Evolutionary conservation across 2,888 invertebrate genomes (phyloP).

Genomic region (Trichacis sp.): DNA sequence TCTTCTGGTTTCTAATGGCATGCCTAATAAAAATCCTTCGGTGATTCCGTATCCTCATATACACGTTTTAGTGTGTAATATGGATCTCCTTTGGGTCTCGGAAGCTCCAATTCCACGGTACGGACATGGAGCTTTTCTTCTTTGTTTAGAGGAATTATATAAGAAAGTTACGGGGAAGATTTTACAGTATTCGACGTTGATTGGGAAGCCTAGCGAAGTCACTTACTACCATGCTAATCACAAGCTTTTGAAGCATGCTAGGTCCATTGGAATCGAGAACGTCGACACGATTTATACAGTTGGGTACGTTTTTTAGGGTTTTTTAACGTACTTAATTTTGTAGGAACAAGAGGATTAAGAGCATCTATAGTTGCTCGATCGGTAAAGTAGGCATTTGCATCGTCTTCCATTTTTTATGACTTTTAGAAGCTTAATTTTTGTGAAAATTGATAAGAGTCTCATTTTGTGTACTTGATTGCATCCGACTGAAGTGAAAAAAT

Average conservation of each 20-base stretch:
- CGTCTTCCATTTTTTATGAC: no score
- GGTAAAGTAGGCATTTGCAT: no score
- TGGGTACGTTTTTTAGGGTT: slow-evolving; percentile 72
- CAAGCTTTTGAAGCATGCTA: slow-evolving; percentile 72
- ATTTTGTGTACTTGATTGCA: no score
- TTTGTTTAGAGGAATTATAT: slow-evolving; percentile 75
- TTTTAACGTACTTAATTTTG: no score
- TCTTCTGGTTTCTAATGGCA: slow-evolving; percentile 74
- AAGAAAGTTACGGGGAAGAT: slow-evolving; percentile 74
- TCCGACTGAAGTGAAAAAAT: no score
- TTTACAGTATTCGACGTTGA: slow-evolving; percentile 73
- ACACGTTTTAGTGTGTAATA: slow-evolving; percentile 77
- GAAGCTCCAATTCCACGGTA: slow-evolving; percentile 76
- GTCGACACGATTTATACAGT: slow-evolving; percentile 74
- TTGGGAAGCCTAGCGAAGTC: slow-evolving; percentile 77
- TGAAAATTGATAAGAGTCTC: no score
- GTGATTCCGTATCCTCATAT: slow-evolving; percentile 73
- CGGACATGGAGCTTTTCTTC: slow-evolving; percentile 76
- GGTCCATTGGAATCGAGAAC: slow-evolving; percentile 69
- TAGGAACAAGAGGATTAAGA: no score
- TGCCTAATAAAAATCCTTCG: slow-evolving; percentile 66
- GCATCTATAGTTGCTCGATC: no score
- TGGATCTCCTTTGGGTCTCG: slow-evolving; percentile 77
- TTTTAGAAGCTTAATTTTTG: no score
- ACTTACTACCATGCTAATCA: slow-evolving; percentile 76